Evolutionary conservation across 2,888 invertebrate species (phyloP).

Genomic region (Perithous albicinctus): DNA sequence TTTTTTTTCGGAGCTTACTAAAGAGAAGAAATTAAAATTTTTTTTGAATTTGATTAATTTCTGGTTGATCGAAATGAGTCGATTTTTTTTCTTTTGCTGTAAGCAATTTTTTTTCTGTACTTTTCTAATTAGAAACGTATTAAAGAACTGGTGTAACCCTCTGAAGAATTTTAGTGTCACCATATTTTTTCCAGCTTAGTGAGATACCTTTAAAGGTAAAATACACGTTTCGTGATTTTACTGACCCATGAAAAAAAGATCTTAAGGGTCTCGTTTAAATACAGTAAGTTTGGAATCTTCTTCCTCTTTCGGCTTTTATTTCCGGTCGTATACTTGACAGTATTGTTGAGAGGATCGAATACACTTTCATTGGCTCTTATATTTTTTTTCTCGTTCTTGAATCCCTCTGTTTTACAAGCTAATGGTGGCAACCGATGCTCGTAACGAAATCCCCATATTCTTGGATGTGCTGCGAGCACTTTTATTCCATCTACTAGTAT

Average conservation of each 20-base stretch:
- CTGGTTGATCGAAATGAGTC: too few species aligned
- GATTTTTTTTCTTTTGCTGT: too few species aligned
- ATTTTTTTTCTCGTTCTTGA: background rate
- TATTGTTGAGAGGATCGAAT: background rate
- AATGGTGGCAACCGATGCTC: background rate
- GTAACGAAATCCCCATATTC: slow-evolving; percentile 26
- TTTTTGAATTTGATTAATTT: too few species aligned
- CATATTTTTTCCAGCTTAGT: background rate
- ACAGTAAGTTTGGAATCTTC: slow-evolving; percentile 4
- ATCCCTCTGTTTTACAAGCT: background rate
- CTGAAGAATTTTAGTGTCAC: background rate
- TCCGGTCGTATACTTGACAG: background rate
- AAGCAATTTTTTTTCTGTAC: background rate
- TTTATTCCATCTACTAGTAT: background rate
- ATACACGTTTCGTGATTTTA: slow-evolving; percentile 10
- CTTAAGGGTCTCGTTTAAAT: background rate
- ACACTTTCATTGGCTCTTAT: background rate
- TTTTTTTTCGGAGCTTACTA: too few species aligned
- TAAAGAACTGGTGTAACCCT: background rate
- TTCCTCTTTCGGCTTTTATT: background rate
- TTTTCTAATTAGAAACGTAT: too few species aligned
- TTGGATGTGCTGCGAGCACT: background rate
- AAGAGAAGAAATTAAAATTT: too few species aligned
- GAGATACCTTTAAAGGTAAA: background rate
- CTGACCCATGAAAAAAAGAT: slow-evolving; percentile 71